Evolutionary conservation across 2,888 invertebrate genomes (phyloP).

Genomic region (Ormia ochracea): DNA sequence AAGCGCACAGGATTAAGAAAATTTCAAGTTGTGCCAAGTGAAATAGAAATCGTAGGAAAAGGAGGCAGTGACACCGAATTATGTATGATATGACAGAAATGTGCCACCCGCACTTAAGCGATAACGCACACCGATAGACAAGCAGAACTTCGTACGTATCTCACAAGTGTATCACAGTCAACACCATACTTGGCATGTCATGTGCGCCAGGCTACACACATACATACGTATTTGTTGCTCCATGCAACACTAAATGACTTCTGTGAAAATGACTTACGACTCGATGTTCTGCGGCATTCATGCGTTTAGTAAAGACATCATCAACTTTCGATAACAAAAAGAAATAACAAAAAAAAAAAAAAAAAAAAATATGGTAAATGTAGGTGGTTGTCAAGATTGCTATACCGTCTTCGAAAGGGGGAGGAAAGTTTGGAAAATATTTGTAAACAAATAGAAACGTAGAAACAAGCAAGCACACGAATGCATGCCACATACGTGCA

Average conservation of each 20-base stretch:
- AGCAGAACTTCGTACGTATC: neutral
- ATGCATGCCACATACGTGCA: neutral
- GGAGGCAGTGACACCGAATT: constrained; percentile 32
- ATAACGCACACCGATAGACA: neutral
- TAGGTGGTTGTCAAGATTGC: constrained; percentile 39
- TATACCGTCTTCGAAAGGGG: neutral
- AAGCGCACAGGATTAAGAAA: constrained; percentile 42
- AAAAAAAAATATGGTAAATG: neutral
- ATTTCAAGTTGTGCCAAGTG: constrained; percentile 21
- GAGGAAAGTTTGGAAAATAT: constrained; percentile 23
- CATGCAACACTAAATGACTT: constrained; percentile 5
- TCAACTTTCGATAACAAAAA: neutral
- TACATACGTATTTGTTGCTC: constrained; percentile 29
- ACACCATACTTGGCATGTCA: constrained; percentile 33
- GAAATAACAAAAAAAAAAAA: neutral
- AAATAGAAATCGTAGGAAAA: constrained; percentile 10
- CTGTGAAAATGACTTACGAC: constrained; percentile 16
- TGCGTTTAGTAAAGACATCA: constrained; percentile 47
- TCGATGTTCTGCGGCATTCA: constrained; percentile 41
- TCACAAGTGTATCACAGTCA: constrained; percentile 50
- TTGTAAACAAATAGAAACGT: constrained; percentile 28
- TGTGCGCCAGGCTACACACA: neutral
- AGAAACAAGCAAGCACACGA: neutral
- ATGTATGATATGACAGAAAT: constrained; percentile 53
- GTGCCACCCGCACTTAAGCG: constrained; percentile 59